phyloP scores from a whole-genome alignment of 1,140 invertebrate species.

The Pogonomyrmex californicus region DNA sequence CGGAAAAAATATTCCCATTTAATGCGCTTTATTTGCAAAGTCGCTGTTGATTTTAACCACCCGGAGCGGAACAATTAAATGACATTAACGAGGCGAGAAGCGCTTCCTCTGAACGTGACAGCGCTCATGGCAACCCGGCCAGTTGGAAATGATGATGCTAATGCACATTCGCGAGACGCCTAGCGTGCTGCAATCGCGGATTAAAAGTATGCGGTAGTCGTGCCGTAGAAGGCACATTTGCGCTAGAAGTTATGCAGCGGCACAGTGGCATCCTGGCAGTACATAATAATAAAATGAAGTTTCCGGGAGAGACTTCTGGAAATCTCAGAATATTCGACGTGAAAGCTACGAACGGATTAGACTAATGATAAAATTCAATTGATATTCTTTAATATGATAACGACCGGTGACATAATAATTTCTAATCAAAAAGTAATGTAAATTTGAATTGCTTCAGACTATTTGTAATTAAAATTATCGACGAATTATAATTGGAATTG shows the following conservation, averaged over 20 bases:
- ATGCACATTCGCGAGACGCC: slow-evolving; percentile 22
- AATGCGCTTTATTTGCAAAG: slow-evolving; percentile 24
- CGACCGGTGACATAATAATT: not conserved
- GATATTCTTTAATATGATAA: not conserved
- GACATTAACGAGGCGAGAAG: slow-evolving; percentile 20
- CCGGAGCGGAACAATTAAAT: slow-evolving; percentile 27
- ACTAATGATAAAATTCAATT: slow-evolving; percentile 4
- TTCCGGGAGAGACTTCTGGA: slow-evolving; percentile 9
- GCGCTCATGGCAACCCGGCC: slow-evolving; percentile 28
- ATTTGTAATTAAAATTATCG: not conserved
- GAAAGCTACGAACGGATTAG: not conserved
- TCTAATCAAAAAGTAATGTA: not conserved
- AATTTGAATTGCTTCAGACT: not conserved
- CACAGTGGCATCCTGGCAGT: not conserved
- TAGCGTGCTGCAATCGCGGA: not conserved
- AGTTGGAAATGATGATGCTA: slow-evolving; percentile 42
- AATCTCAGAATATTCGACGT: not conserved
- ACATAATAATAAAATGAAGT: slow-evolving; percentile 13
- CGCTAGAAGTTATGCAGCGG: slow-evolving; percentile 10
- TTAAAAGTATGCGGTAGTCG: slow-evolving; percentile 12
- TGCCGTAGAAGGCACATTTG: not conserved
- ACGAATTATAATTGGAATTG: not conserved
- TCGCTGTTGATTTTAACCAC: slow-evolving; percentile 18
- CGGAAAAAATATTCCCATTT: not conserved
- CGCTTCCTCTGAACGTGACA: slow-evolving; percentile 40